phyloP scores from a whole-genome alignment of 1,140 invertebrate species.

The Drosophila punjabiensis region DNA sequence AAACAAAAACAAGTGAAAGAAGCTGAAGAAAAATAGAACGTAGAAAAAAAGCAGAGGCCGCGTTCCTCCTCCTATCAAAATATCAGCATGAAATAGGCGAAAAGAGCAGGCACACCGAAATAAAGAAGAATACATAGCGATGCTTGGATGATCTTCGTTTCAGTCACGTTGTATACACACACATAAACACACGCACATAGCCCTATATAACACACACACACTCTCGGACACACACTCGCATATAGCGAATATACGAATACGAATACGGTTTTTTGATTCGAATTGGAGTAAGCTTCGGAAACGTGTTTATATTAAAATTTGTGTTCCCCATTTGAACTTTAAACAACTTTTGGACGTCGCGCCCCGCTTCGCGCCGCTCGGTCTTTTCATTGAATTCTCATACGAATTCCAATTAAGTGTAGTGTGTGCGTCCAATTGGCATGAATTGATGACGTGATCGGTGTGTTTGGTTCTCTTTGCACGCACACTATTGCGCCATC shows the following conservation, averaged over 20 bases:
- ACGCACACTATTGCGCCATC: conserved; percentile 25
- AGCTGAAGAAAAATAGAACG: conserved; percentile 51
- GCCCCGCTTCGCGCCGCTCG: conserved; percentile 30
- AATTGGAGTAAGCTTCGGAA: conserved; percentile 70
- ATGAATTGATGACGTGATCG: conserved; percentile 83
- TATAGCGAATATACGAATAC: conserved; percentile 9
- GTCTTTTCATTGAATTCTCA: conserved; percentile 80
- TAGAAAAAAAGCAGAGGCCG: conserved; percentile 37
- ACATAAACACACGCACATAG: conserved; percentile 14
- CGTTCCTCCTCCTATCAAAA: conserved; percentile 19
- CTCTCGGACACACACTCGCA: conserved; percentile 1
- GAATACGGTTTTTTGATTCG: conserved; percentile 18
- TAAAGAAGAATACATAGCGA: conserved; percentile 32
- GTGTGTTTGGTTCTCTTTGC: conserved; percentile 31
- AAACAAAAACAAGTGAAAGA: conserved; percentile 61
- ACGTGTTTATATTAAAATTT: conserved; percentile 73
- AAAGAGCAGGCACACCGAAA: conserved; percentile 36
- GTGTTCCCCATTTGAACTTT: conserved; percentile 79
- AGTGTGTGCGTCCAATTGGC: conserved; percentile 81
- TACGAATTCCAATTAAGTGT: conserved; percentile 83
- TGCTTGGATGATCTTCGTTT: conserved; percentile 54
- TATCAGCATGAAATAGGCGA: conserved; percentile 29
- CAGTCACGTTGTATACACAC: conserved; percentile 53
- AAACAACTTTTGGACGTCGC: conserved; percentile 58
- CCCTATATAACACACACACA: conserved; percentile 24